These are phyloP conservation scores for Cremastobaeus sp. DNA, from an alignment of 2,888 invertebrate genomes.

Conservation along the genomic window DNA sequence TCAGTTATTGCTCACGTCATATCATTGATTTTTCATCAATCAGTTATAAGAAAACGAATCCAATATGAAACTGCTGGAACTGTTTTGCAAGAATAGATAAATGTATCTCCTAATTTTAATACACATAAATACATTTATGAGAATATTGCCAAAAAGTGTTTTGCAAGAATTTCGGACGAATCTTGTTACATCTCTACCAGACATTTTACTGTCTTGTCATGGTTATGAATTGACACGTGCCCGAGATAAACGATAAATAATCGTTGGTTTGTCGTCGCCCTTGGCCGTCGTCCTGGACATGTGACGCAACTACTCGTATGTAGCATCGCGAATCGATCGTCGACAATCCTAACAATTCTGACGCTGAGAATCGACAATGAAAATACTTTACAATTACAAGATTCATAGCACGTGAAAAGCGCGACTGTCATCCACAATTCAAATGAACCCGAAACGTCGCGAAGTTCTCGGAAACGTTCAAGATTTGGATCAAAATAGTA, in stretches of 20 bases:
- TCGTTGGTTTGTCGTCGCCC: conserved; percentile 17
- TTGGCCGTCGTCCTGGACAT: conserved; percentile 36
- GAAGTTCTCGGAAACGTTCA: conserved; percentile 46
- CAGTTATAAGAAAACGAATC: no score
- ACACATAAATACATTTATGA: not conserved
- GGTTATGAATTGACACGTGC: conserved; percentile 2
- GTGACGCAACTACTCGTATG: conserved; percentile 30
- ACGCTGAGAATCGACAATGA: conserved; percentile 16
- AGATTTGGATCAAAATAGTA: conserved; percentile 61
- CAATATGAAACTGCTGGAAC: no score
- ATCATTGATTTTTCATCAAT: no score
- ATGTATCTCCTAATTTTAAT: no score
- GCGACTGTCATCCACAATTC: conserved; percentile 31
- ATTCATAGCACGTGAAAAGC: conserved; percentile 33
- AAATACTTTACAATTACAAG: conserved; percentile 10
- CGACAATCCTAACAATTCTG: no score
- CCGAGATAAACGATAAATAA: conserved; percentile 14
- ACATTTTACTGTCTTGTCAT: not conserved
- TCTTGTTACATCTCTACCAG: not conserved
- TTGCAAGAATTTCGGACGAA: no score
- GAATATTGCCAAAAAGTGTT: no score
- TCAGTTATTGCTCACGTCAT: no score
- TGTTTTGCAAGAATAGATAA: no score
- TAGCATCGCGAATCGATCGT: conserved; percentile 37
- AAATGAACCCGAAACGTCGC: conserved; percentile 47